phyloP scores from a whole-genome alignment of 2,888 invertebrate genomes.

The Himalopsyche kuldschensis region DNA sequence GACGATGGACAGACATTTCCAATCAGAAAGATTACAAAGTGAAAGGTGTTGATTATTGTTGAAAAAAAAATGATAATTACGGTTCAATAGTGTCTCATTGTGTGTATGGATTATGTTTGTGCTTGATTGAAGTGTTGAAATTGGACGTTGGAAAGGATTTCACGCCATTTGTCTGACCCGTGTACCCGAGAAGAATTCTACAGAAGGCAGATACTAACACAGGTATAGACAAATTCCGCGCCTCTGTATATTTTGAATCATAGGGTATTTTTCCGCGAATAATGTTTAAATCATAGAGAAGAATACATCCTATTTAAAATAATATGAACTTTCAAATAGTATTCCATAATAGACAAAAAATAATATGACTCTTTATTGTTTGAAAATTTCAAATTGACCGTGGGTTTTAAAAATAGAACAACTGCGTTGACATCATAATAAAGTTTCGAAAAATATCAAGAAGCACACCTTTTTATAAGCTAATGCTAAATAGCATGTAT shows the following conservation, averaged over 20 bases:
- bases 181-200: neutral
- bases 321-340: no score
- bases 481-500: no score
- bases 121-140: neutral
- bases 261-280: neutral
- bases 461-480: no score
- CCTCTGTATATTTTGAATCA: neutral
- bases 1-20: neutral
- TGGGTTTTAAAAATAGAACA: neutral
- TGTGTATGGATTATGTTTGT: neutral
- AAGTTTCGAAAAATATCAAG: neutral
- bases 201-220: neutral
- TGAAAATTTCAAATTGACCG: neutral
- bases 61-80: neutral
- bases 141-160: neutral
- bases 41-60: conserved; percentile 22
- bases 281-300: no score
- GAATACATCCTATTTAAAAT: no score
- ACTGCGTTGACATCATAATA: neutral
- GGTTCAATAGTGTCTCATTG: neutral
- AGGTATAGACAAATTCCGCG: neutral
- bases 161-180: neutral
- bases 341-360: no score
- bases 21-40: conserved; percentile 15
- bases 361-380: neutral